Percentiles rank a stretch among this genome's conserved stretches.
Conservation (phyloP, 2,113 vertebrate genomes). For the Aegithalos caudatus region DNA sequence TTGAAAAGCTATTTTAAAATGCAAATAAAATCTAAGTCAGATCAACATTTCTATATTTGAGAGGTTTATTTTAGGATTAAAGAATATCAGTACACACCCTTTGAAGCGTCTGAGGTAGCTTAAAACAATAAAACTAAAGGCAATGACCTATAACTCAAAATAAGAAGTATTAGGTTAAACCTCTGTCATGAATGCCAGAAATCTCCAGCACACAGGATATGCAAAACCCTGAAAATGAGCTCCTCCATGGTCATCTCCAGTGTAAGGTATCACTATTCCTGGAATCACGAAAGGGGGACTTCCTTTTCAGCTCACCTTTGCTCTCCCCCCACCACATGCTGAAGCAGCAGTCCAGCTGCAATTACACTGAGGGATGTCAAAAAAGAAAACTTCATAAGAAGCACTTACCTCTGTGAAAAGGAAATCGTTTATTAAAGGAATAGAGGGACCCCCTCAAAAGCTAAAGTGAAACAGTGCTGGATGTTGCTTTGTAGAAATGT, state of each 20-base stretch:
- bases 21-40: neutral
- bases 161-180: neutral
- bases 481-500: neutral
- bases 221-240: neutral
- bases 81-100: neutral
- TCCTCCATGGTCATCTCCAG: neutral
- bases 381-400: neutral
- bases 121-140: neutral
- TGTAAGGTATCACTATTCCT: neutral
- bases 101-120: neutral
- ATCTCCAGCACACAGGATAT: neutral
- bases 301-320: neutral
- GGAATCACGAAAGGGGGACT: neutral
- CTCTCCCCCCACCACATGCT: neutral
- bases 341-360: neutral
- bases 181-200: neutral
- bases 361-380: neutral
- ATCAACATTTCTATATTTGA: neutral
- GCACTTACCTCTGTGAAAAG: neutral
- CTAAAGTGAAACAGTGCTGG: neutral
- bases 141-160: neutral
- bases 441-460: neutral
- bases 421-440: neutral
- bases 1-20: conserved; percentile 10
- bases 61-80: neutral